These are phyloP conservation scores for Heliconius ismenius DNA, from an alignment of 2,888 invertebrate species.

Conservation along the genomic window DNA sequence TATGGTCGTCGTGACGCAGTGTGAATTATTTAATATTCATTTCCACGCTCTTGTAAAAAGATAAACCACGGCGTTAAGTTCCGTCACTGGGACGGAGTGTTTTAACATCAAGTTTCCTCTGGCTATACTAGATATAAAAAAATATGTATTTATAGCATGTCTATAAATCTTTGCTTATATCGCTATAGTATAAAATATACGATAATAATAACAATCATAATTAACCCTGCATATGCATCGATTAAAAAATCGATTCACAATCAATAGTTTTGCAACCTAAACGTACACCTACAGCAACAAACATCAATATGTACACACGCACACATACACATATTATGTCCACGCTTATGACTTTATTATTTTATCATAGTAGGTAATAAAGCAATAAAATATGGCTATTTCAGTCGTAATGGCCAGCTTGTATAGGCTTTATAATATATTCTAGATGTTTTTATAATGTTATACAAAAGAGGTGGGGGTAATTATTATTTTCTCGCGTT, in stretches of 20 bases:
- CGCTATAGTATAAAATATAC: not conserved
- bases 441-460: constrained; percentile 19
- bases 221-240: not conserved
- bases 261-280: not conserved
- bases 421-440: constrained; percentile 9
- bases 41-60: too few species aligned
- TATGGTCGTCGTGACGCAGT: not conserved
- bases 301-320: not conserved
- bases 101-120: too few species aligned
- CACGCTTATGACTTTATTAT: constrained; percentile 13
- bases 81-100: too few species aligned
- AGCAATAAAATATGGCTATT: constrained; percentile 18
- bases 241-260: not conserved
- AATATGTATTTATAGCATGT: not conserved
- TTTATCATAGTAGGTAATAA: constrained; percentile 10
- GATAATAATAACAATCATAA: too few species aligned
- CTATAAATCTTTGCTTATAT: too few species aligned
- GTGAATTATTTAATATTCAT: too few species aligned
- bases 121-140: too few species aligned
- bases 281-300: not conserved
- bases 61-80: too few species aligned
- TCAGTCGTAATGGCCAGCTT: not conserved
- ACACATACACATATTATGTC: not conserved
- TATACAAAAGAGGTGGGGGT: constrained; percentile 3
- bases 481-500: constrained; percentile 11